Evolutionary conservation across 2,797 vertebrate genomes (phyloP).

Genomic region (Liparis tanakae): DNA sequence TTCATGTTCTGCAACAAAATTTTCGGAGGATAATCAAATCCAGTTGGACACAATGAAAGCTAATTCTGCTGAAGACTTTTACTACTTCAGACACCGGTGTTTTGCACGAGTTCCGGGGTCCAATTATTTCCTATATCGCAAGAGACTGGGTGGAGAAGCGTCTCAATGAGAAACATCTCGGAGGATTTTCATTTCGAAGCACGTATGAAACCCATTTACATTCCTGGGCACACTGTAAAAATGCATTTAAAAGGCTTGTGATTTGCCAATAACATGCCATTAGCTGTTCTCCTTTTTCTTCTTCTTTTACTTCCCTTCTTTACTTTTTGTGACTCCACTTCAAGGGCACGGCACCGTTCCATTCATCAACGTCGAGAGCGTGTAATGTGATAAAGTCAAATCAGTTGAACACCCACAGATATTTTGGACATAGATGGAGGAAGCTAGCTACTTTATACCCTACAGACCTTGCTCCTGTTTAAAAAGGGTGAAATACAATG

Average conservation of each 20-base stretch:
- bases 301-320: too few relatives aligned
- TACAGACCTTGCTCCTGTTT: neutral
- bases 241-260: neutral
- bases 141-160: conserved; percentile 43
- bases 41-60: neutral
- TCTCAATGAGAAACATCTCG: conserved; percentile 54
- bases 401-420: neutral
- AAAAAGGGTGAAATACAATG: neutral
- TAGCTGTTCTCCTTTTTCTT: neutral
- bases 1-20: conserved; percentile 6
- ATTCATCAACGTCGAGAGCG: neutral
- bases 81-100: neutral
- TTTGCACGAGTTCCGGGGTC: conserved; percentile 38
- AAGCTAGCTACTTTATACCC: neutral
- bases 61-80: neutral
- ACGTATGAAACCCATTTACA: neutral
- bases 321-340: neutral
- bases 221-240: neutral
- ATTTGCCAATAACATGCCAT: neutral
- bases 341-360: neutral
- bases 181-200: conserved; percentile 38
- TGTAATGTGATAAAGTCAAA: neutral
- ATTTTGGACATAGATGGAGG: neutral
- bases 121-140: conserved; percentile 31
- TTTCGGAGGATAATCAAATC: neutral